Evolutionary conservation across 2,888 invertebrate species (phyloP).

Genomic region (Ceratothoa steindachneri): DNA sequence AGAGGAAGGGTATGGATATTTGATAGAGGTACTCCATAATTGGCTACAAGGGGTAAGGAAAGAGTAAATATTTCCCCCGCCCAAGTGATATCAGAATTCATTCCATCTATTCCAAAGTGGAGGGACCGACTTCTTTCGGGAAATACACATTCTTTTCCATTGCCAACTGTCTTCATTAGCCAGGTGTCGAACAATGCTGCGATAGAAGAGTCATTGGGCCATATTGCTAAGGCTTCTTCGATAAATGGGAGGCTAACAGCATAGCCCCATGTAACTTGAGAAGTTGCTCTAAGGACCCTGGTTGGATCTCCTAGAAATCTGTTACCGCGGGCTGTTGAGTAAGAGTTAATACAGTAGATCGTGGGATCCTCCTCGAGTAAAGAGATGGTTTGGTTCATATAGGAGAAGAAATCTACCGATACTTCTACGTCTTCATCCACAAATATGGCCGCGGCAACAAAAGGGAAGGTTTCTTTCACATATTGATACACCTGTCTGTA

Average conservation of each 20-base stretch:
- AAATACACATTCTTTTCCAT: slow-evolving; percentile 27
- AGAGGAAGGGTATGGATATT: slow-evolving; percentile 8
- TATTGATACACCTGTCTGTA: slow-evolving; percentile 33
- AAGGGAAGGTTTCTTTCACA: slow-evolving; percentile 19
- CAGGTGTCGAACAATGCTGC: slow-evolving; percentile 31
- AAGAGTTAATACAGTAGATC: slow-evolving; percentile 37
- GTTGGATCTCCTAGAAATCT: neutral
- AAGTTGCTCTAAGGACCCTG: slow-evolving; percentile 16
- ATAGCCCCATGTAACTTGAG: slow-evolving; percentile 42
- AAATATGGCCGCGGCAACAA: slow-evolving; percentile 35
- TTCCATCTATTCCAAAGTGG: slow-evolving; percentile 38
- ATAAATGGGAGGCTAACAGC: slow-evolving; percentile 33
- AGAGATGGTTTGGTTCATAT: slow-evolving; percentile 37
- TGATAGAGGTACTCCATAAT: slow-evolving; percentile 13
- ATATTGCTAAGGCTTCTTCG: slow-evolving; percentile 21
- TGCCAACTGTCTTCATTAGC: slow-evolving; percentile 20
- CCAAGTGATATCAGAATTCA: slow-evolving; percentile 19
- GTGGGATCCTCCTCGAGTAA: slow-evolving; percentile 26
- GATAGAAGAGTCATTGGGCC: slow-evolving; percentile 13
- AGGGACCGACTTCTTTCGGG: slow-evolving; percentile 31
- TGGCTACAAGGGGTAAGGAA: slow-evolving; percentile 9
- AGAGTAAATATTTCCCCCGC: slow-evolving; percentile 25
- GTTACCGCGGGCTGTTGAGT: neutral
- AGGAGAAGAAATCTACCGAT: slow-evolving; percentile 43
- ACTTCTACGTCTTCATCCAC: slow-evolving; percentile 45